These are phyloP conservation scores for Vanessa atalanta DNA, from an alignment of 1,140 invertebrate genomes.

Conservation along the genomic window DNA sequence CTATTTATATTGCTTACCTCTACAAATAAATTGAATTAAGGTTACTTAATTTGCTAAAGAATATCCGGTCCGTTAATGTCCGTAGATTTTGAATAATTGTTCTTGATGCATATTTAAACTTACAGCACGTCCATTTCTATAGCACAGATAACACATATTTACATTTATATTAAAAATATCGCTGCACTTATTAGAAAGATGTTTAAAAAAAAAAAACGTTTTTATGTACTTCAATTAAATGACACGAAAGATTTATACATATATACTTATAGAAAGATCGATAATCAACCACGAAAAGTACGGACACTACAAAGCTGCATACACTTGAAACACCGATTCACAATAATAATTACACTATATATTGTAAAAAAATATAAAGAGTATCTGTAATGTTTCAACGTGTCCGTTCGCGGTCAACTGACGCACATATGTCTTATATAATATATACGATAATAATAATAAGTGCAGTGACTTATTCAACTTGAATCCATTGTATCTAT, in stretches of 20 bases:
- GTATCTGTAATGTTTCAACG: too few relatives aligned
- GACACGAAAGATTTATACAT: too few relatives aligned
- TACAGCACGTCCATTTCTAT: slow-evolving; percentile 20
- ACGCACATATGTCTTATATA: not conserved
- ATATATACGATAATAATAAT: not conserved
- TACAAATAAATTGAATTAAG: not conserved
- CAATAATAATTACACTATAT: too few relatives aligned
- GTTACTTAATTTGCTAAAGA: not conserved
- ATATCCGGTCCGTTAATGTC: not conserved
- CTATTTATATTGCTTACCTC: not conserved
- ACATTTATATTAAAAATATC: not conserved
- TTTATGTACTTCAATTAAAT: not conserved
- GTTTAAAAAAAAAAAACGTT: too few relatives aligned
- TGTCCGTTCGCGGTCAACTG: too few relatives aligned
- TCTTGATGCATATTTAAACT: not conserved
- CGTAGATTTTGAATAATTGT: not conserved
- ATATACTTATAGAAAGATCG: too few relatives aligned
- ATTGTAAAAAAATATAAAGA: too few relatives aligned
- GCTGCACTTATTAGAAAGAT: not conserved
- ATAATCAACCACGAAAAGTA: too few relatives aligned
- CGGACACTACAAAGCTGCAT: too few relatives aligned
- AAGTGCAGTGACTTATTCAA: slow-evolving; percentile 1
- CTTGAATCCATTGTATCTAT: not conserved
- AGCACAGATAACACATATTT: slow-evolving; percentile 11
- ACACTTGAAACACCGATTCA: too few relatives aligned